A percentile compares a stretch with the other conserved stretches of the same genome.
Conservation (phyloP, 2,888 invertebrate genomes). For the Auanema sp. region DNA sequence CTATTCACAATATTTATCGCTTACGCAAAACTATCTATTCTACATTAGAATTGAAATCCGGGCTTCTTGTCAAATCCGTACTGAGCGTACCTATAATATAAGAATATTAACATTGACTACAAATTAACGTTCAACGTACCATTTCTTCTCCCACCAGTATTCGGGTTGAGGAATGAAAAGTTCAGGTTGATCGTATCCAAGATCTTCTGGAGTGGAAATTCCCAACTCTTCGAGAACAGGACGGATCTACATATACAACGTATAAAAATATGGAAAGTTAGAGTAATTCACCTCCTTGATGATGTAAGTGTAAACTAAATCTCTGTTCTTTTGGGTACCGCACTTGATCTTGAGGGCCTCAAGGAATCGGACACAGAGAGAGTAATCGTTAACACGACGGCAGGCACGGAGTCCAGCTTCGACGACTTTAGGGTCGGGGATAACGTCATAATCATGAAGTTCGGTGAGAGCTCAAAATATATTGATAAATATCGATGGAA, state of each 20-base stretch:
- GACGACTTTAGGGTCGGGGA: conserved; percentile 63
- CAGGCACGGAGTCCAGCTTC: conserved; percentile 73
- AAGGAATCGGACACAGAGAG: conserved; percentile 86
- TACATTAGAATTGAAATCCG: conserved; percentile 49
- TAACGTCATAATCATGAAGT: conserved; percentile 60
- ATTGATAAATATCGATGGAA: neutral
- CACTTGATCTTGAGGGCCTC: conserved; percentile 88
- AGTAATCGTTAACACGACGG: conserved; percentile 86
- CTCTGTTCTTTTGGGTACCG: conserved; percentile 56
- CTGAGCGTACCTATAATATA: conserved; percentile 48
- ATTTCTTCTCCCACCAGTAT: conserved; percentile 64
- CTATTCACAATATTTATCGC: conserved; percentile 11
- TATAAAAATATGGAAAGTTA: neutral
- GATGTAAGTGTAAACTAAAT: conserved; percentile 70
- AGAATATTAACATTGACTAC: neutral
- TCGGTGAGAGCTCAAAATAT: conserved; percentile 59
- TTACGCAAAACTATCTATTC: conserved; percentile 16
- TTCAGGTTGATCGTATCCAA: conserved; percentile 96
- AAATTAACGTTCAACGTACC: conserved; percentile 26
- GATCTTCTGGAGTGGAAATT: conserved; percentile 87
- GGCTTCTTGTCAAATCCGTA: conserved; percentile 62
- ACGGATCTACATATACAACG: conserved; percentile 75
- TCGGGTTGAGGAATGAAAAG: conserved; percentile 79
- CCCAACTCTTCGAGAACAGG: conserved; percentile 92
- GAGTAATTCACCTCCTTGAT: conserved; percentile 57